Base-by-base conservation (phyloP, 2,797 vertebrate genomes). In the Acomys russatus region DNA sequence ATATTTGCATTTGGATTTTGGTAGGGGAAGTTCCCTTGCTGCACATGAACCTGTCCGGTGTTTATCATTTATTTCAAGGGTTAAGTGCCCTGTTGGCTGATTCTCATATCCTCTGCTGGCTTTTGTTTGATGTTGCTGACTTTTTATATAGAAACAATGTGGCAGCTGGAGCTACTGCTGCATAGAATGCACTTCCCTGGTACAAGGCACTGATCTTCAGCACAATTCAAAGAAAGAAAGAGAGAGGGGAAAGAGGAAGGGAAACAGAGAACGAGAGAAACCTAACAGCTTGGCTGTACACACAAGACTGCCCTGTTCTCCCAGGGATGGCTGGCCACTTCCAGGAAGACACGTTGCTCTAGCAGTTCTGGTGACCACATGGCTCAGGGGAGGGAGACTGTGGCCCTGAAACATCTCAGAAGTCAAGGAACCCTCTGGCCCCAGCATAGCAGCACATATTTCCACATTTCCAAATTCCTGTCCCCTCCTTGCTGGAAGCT, bases 391-490 rank as follows among this genome's bases (percentile, higher is more conserved):
- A 88, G 25, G 38, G 30, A 94, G 66, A 22, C 14, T 6, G 1
- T 77, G 15, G 11, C 1, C 33, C 63, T 56, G 86, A 90, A 92
- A 70, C n/a, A 44, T 17, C 71, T 71, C 38, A 35, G 49, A 91
- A 38, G 38, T 84, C 80, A 56, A 35, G 51, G 90, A 61, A 56
- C 35, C 33, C 78, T 76, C 61, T 2, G 33, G 30, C 33, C 59
- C 49, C 30, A 25, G 61, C 28, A 20, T 22, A 30, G 6, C 77
- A 82, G 86, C 73, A 35, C 20, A 2, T 25, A 71, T 66, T 93
- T 64, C 73, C 12, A n/a, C 5, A 71, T 95, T 83, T 64, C 70
- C 95, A 95, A 68, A 96, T 94, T 82, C 94, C 94, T 80, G 17
- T 28, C 35, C 22, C 5, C 4, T 28, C 6, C 7, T 18, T 84